Evolutionary conservation across 2,888 invertebrate species (phyloP).

Genomic region (Phaonia tiefii): DNA sequence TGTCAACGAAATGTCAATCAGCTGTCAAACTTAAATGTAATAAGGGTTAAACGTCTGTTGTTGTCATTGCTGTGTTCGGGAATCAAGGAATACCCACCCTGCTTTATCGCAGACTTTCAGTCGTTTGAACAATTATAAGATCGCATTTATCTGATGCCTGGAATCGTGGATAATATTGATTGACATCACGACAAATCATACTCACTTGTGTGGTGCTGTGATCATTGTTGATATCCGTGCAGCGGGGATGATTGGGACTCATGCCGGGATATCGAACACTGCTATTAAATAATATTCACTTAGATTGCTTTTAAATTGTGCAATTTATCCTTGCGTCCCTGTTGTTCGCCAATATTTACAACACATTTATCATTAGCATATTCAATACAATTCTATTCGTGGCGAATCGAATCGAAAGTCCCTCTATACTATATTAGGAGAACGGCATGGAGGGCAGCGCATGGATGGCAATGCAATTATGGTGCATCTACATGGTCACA

Average conservation of each 20-base stretch:
- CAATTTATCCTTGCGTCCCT: not conserved
- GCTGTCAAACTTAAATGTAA: slow-evolving; percentile 61
- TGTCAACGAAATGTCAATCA: slow-evolving; percentile 65
- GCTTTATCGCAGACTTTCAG: not conserved
- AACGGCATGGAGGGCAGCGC: too few relatives aligned
- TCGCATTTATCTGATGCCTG: slow-evolving; percentile 28
- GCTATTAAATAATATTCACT: too few relatives aligned
- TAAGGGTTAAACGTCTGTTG: slow-evolving; percentile 63
- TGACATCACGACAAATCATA: slow-evolving; percentile 23
- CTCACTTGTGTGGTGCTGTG: too few relatives aligned
- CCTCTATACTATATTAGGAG: not conserved
- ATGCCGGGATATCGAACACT: too few relatives aligned
- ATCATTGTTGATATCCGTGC: too few relatives aligned
- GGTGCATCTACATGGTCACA: too few relatives aligned
- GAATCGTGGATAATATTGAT: slow-evolving; percentile 34
- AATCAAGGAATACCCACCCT: slow-evolving; percentile 9
- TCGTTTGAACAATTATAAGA: slow-evolving; percentile 28
- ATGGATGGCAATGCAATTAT: too few relatives aligned
- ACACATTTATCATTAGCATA: slow-evolving; percentile 54
- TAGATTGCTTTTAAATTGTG: not conserved
- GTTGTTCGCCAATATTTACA: slow-evolving; percentile 47
- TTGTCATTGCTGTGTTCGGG: slow-evolving; percentile 5
- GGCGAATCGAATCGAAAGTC: slow-evolving; percentile 1
- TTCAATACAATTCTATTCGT: slow-evolving; percentile 10
- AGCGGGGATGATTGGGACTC: too few relatives aligned